Percentiles rank a stretch among this genome's conserved stretches.
Conservation (phyloP, 2,797 vertebrate genomes). For the Etheostoma perlongum region DNA sequence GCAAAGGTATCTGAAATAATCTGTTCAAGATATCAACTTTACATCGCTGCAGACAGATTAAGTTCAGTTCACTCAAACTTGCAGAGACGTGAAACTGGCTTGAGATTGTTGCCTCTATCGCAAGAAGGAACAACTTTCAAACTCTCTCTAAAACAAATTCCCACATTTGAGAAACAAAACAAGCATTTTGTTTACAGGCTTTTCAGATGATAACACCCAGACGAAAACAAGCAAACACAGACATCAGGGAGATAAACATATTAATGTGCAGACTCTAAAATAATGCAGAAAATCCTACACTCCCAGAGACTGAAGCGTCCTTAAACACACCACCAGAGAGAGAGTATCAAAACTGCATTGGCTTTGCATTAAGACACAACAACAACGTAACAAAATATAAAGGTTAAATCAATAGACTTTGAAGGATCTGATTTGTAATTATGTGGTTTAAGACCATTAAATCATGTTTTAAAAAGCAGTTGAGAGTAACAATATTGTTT, state of each 20-base stretch:
- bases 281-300: neutral
- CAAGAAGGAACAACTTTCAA: neutral
- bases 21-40: neutral
- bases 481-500: neutral
- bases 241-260: neutral
- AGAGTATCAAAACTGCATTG: neutral
- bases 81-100: neutral
- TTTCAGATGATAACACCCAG: neutral
- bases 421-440: neutral
- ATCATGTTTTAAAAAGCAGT: neutral
- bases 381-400: neutral
- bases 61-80: neutral
- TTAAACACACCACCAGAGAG: neutral
- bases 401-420: neutral
- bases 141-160: neutral
- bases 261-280: neutral
- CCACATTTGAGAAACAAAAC: neutral
- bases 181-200: neutral
- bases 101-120: neutral
- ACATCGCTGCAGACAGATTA: neutral
- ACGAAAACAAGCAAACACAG: neutral
- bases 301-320: neutral
- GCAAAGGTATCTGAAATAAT: conserved; percentile 7
- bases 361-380: neutral
- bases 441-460: neutral